phyloP scores from a whole-genome alignment of 2,797 vertebrate species.

The Anguilla obscura region DNA sequence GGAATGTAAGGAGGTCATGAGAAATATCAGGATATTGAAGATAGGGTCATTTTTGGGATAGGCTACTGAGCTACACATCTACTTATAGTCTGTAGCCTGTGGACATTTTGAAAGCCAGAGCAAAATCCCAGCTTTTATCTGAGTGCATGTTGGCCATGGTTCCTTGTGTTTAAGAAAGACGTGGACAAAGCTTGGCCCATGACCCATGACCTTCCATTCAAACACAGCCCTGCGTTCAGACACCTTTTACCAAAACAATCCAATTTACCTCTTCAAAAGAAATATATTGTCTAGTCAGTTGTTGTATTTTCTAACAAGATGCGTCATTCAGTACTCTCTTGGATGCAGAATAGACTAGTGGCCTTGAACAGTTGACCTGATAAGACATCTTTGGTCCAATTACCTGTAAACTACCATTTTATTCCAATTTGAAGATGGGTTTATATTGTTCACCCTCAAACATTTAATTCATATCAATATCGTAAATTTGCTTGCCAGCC shows the following conservation, averaged over 20 bases:
- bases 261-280: slow-evolving; percentile 1
- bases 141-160: neutral
- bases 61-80: no score
- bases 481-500: neutral
- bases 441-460: neutral
- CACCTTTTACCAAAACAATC: slow-evolving; percentile 5
- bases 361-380: slow-evolving; percentile 1
- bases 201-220: neutral
- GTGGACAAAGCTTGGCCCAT: neutral
- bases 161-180: neutral
- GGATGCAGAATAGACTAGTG: neutral
- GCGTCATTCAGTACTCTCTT: neutral
- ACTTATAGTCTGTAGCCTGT: no score
- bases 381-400: slow-evolving; percentile 20
- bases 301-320: neutral
- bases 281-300: neutral
- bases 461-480: slow-evolving; percentile 10
- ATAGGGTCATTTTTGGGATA: no score
- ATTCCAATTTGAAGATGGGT: neutral
- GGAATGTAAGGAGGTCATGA: no score
- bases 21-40: no score
- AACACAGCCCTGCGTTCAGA: neutral
- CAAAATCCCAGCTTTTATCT: neutral
- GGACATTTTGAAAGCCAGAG: neutral
- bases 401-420: slow-evolving; percentile 25